These are phyloP conservation scores for Elegia similella DNA, from an alignment of 2,888 invertebrate species.

Conservation along the genomic window DNA sequence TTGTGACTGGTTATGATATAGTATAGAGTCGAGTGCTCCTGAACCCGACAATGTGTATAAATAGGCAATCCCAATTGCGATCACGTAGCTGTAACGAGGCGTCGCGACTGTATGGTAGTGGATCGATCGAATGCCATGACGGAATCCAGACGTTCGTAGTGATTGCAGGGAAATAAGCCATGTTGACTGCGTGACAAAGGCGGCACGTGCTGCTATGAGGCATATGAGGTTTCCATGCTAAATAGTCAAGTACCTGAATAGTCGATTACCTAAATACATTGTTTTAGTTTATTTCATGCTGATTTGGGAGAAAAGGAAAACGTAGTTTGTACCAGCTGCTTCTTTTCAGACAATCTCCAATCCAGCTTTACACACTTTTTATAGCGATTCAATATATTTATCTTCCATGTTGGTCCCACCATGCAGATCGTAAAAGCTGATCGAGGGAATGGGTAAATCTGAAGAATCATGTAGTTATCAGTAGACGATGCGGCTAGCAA, in stretches of 20 bases:
- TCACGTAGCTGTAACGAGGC: constrained; percentile 76
- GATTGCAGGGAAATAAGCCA: constrained; percentile 26
- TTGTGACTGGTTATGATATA: constrained; percentile 43
- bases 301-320: no score
- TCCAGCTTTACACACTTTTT: no score
- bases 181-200: constrained; percentile 34
- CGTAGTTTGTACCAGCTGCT: no score
- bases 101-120: constrained; percentile 58
- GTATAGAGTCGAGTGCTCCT: constrained; percentile 47
- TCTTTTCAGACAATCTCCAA: no score
- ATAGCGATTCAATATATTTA: no score
- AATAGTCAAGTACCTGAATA: constrained; percentile 7
- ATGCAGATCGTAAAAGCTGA: no score
- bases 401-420: no score
- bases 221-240: constrained; percentile 4
- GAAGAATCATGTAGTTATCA: no score
- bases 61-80: constrained; percentile 75
- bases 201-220: constrained; percentile 20
- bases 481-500: no score
- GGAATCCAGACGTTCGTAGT: constrained; percentile 44
- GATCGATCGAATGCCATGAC: constrained; percentile 61
- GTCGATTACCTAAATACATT: constrained; percentile 8
- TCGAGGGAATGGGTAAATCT: no score
- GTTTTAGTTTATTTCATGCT: not conserved
- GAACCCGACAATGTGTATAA: constrained; percentile 73